Evolutionary conservation across 2,113 vertebrate species (phyloP).

Genomic region (Chelonoidis abingdonii): DNA sequence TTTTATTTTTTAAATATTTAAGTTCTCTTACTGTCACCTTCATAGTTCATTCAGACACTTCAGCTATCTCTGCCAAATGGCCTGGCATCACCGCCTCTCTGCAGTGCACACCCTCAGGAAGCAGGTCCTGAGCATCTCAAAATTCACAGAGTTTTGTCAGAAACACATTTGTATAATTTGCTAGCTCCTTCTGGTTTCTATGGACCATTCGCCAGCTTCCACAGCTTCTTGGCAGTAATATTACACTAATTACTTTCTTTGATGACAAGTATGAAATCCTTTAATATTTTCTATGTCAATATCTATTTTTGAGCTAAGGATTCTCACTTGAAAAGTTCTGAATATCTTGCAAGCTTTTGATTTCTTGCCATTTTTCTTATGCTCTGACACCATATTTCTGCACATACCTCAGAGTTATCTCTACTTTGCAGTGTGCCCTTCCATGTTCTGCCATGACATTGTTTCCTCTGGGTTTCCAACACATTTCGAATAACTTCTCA

Average conservation of each 20-base stretch:
- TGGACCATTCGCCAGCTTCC: conserved; percentile 17
- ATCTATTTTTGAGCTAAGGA: neutral
- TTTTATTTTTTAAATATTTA: neutral
- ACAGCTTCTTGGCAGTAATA: conserved; percentile 17
- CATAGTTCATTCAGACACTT: neutral
- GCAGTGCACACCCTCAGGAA: neutral
- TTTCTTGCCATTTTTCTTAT: conserved; percentile 14
- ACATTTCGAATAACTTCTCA: neutral
- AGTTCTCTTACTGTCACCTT: neutral
- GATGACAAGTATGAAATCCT: conserved; percentile 28
- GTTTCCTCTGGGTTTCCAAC: neutral
- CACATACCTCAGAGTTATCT: conserved; percentile 15
- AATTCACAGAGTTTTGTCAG: neutral
- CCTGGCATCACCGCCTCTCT: neutral
- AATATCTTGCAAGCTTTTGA: conserved; percentile 4
- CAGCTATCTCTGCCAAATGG: neutral
- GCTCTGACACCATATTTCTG: neutral
- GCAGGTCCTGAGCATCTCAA: neutral
- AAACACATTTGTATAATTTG: neutral
- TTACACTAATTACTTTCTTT: conserved; percentile 33
- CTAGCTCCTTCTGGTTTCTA: conserved; percentile 34
- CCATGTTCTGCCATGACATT: neutral
- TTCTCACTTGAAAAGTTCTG: neutral
- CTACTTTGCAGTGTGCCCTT: neutral
- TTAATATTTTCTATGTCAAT: conserved; percentile 13